A percentile compares a stretch with the other conserved stretches of the same genome.
phyloP scores from a whole-genome alignment of 2,888 invertebrate species.

The Leptopilina drosophilae region DNA sequence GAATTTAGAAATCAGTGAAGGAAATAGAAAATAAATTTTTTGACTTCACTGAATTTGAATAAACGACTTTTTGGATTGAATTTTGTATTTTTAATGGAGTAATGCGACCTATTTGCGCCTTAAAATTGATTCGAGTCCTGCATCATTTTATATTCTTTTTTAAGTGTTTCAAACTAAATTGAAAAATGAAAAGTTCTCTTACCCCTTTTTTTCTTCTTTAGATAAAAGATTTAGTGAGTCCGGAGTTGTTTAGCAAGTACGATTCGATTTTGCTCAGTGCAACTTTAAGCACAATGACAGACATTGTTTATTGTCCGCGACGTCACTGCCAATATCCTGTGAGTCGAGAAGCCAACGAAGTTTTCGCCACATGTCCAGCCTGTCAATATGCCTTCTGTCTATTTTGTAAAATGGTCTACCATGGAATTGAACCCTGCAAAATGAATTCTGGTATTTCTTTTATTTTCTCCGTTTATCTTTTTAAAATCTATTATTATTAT shows the following conservation, averaged over 20 bases:
- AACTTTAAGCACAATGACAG: slow-evolving; percentile 58
- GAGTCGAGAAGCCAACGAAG: slow-evolving; percentile 55
- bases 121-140: too few species aligned
- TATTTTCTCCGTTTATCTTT: not conserved
- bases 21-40: too few species aligned
- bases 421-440: slow-evolving; percentile 62
- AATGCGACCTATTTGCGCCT: too few species aligned
- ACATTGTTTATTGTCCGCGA: slow-evolving; percentile 65
- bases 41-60: too few species aligned
- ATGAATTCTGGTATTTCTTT: slow-evolving; percentile 48
- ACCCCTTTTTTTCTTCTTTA: slow-evolving; percentile 28
- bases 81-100: too few species aligned
- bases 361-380: slow-evolving; percentile 59
- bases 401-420: slow-evolving; percentile 66
- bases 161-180: not conserved
- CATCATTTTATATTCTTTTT: too few species aligned
- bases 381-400: slow-evolving; percentile 66
- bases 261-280: slow-evolving; percentile 56
- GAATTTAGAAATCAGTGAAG: too few species aligned
- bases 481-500: too few species aligned
- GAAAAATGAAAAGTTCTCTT: too few species aligned
- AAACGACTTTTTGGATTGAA: too few species aligned
- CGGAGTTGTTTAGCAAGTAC: slow-evolving; percentile 60
- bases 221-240: slow-evolving; percentile 56
- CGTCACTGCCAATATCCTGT: slow-evolving; percentile 61